These are phyloP conservation scores for Leptocoma aspasia DNA, from an alignment of 2,113 vertebrate species.

Conservation along the genomic window DNA sequence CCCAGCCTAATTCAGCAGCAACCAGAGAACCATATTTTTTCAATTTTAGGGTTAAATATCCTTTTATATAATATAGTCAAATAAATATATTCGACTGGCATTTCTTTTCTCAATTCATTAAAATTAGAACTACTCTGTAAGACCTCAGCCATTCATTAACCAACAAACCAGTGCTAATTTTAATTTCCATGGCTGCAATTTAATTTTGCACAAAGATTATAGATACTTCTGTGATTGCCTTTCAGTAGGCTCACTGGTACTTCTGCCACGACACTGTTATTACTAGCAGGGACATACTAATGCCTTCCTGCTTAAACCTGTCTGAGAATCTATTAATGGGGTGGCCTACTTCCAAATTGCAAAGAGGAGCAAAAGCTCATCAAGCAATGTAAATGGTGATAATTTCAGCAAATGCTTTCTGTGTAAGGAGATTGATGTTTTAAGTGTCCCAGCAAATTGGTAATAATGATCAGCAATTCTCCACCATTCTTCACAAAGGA, in stretches of 20 bases:
- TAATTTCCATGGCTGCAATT: conserved; percentile 20
- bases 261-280: neutral
- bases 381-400: conserved; percentile 1
- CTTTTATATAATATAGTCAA: too few relatives aligned
- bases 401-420: conserved; percentile 37
- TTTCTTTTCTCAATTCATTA: neutral
- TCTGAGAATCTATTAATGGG: conserved; percentile 2
- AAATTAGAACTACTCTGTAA: neutral
- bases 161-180: neutral
- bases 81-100: neutral
- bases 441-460: conserved; percentile 39
- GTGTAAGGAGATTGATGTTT: conserved; percentile 28
- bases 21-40: neutral
- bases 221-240: neutral
- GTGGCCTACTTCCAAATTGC: neutral
- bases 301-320: conserved; percentile 4
- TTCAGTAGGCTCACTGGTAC: neutral
- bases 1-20: neutral
- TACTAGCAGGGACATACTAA: neutral
- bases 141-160: neutral
- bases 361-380: conserved; percentile 18
- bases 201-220: neutral
- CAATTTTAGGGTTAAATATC: neutral
- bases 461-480: conserved; percentile 34
- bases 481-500: conserved; percentile 10